Evolutionary conservation across 1,140 invertebrate genomes (phyloP).

Genomic region (Nymphalis io): DNA sequence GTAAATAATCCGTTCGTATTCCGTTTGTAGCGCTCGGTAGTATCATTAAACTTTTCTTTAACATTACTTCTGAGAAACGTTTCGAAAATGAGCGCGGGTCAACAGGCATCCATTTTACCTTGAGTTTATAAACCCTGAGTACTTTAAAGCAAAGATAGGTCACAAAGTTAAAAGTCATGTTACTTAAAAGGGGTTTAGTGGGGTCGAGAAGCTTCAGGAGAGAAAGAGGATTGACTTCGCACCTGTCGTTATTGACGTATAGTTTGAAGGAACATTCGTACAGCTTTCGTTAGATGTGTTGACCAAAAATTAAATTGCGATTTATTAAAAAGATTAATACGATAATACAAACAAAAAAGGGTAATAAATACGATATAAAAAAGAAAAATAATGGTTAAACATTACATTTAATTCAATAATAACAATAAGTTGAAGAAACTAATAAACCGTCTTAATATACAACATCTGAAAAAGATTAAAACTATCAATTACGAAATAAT

Average conservation of each 20-base stretch:
- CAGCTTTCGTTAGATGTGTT: slow-evolving; percentile 32
- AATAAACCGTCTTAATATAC: too few relatives aligned
- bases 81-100: slow-evolving; percentile 26
- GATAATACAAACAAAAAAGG: too few relatives aligned
- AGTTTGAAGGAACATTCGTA: slow-evolving; percentile 35
- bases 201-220: slow-evolving; percentile 67
- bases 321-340: too few relatives aligned
- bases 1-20: slow-evolving; percentile 20
- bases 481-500: too few relatives aligned
- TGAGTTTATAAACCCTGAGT: slow-evolving; percentile 56
- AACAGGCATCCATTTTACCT: slow-evolving; percentile 41
- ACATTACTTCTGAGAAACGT: slow-evolving; percentile 21
- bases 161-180: slow-evolving; percentile 80
- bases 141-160: slow-evolving; percentile 75
- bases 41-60: slow-evolving; percentile 21
- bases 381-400: too few relatives aligned
- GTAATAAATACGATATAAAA: too few relatives aligned
- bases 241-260: slow-evolving; percentile 46
- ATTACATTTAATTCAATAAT: too few relatives aligned
- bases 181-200: slow-evolving; percentile 77
- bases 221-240: slow-evolving; percentile 55
- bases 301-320: background rate
- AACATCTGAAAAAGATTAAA: too few relatives aligned
- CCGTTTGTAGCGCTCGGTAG: slow-evolving; percentile 17
- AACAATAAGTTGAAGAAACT: too few relatives aligned